phyloP scores from a whole-genome alignment of 2,888 invertebrate genomes.

The Gastrophysa polygoni region DNA sequence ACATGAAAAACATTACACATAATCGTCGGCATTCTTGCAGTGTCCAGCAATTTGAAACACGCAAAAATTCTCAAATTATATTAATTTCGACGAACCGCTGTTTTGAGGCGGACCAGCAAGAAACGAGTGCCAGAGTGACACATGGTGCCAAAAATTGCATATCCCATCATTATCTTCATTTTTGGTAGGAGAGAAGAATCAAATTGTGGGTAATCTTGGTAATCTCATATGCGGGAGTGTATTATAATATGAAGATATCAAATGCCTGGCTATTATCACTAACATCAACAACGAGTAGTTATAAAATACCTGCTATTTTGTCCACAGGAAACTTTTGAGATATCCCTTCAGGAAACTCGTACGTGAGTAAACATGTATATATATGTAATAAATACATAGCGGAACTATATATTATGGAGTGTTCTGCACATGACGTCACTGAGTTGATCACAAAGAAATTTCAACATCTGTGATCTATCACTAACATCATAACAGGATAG shows the following conservation, averaged over 20 bases:
- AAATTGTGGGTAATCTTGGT: neutral
- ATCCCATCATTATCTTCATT: neutral
- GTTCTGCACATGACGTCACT: no score
- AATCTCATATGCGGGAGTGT: neutral
- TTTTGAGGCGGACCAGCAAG: neutral
- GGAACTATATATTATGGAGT: no score
- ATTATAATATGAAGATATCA: neutral
- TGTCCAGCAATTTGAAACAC: constrained; percentile 25
- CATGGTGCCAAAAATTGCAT: neutral
- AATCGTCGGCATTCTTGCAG: constrained; percentile 13
- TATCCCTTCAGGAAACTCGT: neutral
- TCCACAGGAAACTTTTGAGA: neutral
- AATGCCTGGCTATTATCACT: neutral
- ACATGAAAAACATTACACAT: constrained; percentile 17
- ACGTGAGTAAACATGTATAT: no score
- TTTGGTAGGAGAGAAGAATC: neutral
- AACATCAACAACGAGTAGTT: neutral
- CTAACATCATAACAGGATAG: no score
- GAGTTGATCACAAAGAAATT: no score
- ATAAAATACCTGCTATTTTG: neutral
- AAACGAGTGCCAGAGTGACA: neutral
- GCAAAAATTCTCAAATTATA: constrained; percentile 27
- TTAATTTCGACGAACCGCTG: constrained; percentile 13
- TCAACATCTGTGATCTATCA: no score
- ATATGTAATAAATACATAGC: no score